Percentiles rank a stretch among this genome's conserved stretches.
Evolutionary conservation across 2,113 vertebrate genomes (phyloP).

Genomic region (Nyctibius bracteatus): DNA sequence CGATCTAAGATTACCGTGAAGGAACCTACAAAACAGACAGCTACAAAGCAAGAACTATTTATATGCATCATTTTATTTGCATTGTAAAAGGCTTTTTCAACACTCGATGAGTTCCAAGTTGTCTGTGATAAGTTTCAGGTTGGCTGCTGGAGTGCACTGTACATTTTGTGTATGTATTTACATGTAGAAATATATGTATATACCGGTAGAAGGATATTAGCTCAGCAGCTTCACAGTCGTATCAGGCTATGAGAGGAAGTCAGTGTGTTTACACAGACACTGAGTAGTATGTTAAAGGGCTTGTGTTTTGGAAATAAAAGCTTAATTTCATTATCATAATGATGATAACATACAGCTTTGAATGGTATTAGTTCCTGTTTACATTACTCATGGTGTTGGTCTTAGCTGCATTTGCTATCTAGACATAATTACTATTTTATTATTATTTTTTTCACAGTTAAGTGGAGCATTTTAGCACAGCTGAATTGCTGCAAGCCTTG

Average conservation of each 20-base stretch:
- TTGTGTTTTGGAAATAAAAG: constrained; percentile 63
- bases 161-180: background rate
- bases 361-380: constrained; percentile 70
- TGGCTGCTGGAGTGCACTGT: background rate
- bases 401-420: constrained; percentile 67
- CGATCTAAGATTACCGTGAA: background rate
- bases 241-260: constrained; percentile 12
- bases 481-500: constrained; percentile 77
- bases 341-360: constrained; percentile 50
- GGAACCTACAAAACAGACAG: constrained; percentile 7
- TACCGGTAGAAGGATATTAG: background rate
- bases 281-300: constrained; percentile 18
- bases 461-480: constrained; percentile 81
- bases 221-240: constrained; percentile 10
- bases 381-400: constrained; percentile 68
- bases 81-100: constrained; percentile 34
- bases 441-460: constrained; percentile 80
- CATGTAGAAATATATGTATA: background rate
- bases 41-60: background rate
- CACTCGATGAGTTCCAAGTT: background rate
- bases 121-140: background rate
- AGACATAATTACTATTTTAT: constrained; percentile 80
- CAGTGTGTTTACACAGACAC: background rate
- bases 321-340: constrained; percentile 63
- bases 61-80: constrained; percentile 25